These are phyloP conservation scores for Takifugu bimaculatus DNA, from an alignment of 2,113 vertebrate species.

Conservation along the genomic window DNA sequence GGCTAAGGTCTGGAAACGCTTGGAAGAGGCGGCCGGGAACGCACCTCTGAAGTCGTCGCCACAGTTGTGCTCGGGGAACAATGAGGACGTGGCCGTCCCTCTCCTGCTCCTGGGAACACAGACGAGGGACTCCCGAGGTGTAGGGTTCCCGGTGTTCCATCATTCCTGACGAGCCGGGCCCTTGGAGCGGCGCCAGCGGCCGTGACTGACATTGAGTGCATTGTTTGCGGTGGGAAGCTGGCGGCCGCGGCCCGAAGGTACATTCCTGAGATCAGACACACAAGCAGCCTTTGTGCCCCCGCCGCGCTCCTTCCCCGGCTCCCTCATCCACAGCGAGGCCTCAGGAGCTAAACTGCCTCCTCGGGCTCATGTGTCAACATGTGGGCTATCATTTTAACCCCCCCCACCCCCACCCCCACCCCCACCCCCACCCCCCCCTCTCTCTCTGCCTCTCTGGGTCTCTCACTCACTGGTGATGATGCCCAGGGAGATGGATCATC, in stretches of 20 bases:
- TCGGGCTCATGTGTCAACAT: constrained; percentile 80
- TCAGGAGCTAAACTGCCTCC: constrained; percentile 61
- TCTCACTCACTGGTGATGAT: constrained; percentile 25
- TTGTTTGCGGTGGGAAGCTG: constrained; percentile 78
- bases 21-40: too few relatives aligned
- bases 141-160: constrained; percentile 88
- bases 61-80: constrained; percentile 28
- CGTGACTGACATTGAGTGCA: constrained; percentile 85
- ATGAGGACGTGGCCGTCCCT: constrained; percentile 7
- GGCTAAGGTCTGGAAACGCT: too few relatives aligned
- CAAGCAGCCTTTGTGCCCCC: constrained; percentile 82
- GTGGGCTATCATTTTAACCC: constrained; percentile 76
- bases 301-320: constrained; percentile 66
- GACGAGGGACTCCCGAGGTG: constrained; percentile 77
- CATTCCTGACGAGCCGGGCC: constrained; percentile 77
- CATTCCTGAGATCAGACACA: constrained; percentile 85
- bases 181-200: constrained; percentile 77
- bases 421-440: constrained; percentile 14
- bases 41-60: too few relatives aligned
- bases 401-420: constrained; percentile 14
- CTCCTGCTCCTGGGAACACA: constrained; percentile 67
- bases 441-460: constrained; percentile 3
- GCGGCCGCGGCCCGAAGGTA: constrained; percentile 82
- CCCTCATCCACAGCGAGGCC: constrained; percentile 69
- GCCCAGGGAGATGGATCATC: constrained; percentile 40